These are phyloP conservation scores for Poecilia wingei DNA, from an alignment of 2,797 vertebrate genomes.

Conservation along the genomic window DNA sequence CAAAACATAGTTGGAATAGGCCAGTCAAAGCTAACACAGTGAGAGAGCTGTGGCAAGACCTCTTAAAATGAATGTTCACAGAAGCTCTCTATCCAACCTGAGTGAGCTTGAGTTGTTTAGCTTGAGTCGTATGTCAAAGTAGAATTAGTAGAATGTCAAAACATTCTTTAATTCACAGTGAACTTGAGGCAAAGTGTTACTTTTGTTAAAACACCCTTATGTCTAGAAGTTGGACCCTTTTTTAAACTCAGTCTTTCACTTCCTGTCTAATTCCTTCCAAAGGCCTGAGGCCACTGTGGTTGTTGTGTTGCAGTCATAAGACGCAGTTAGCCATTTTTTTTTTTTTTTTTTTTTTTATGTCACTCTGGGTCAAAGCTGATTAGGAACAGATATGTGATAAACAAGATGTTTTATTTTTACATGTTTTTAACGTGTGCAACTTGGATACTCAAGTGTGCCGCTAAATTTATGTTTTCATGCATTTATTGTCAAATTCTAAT, in stretches of 20 bases:
- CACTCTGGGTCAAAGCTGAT: conserved; percentile 14
- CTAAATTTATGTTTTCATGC: neutral
- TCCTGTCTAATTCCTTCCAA: conserved; percentile 16
- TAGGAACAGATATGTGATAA: neutral
- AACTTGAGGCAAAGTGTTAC: neutral
- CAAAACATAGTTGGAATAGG: neutral
- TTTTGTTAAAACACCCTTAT: neutral
- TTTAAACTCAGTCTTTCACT: conserved; percentile 10
- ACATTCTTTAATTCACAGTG: neutral
- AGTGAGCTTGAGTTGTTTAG: neutral
- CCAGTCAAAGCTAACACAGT: neutral
- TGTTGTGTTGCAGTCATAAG: conserved; percentile 44
- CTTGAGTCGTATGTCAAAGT: neutral
- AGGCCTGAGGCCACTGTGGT: conserved; percentile 17
- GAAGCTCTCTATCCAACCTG: neutral
- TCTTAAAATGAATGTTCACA: neutral
- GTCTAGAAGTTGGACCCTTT: neutral
- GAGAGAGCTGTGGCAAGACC: neutral
- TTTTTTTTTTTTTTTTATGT: conserved; percentile 14
- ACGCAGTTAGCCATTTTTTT: conserved; percentile 34
- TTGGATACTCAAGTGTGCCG: neutral
- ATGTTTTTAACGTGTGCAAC: neutral
- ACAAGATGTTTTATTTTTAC: neutral
- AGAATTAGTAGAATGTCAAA: neutral
- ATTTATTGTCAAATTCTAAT: neutral